Percentiles rank a stretch among this genome's conserved stretches.
Evolutionary conservation across 2,888 invertebrate genomes (phyloP).

Genomic region (Melanophora roralis): DNA sequence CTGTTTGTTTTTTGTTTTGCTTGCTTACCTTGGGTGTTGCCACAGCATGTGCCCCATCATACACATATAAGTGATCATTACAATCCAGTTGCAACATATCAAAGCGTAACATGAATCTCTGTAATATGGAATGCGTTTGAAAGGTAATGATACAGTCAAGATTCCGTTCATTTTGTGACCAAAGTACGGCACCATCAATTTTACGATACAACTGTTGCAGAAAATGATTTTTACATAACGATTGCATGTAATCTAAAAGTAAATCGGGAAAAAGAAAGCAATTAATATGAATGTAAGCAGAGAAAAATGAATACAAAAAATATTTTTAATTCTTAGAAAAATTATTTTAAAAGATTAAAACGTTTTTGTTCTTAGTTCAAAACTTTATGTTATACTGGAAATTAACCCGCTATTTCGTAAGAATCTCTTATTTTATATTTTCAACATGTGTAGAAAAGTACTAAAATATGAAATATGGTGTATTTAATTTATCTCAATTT

Average conservation of each 20-base stretch:
- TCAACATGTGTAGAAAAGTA: too few relatives aligned
- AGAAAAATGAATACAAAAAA: too few relatives aligned
- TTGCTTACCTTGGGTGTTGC: slow-evolving; percentile 88
- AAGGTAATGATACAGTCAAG: slow-evolving; percentile 95
- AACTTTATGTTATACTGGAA: too few relatives aligned
- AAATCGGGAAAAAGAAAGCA: too few relatives aligned
- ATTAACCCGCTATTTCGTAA: too few relatives aligned
- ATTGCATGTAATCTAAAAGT: slow-evolving; percentile 88
- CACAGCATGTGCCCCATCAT: slow-evolving; percentile 94
- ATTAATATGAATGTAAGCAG: too few relatives aligned
- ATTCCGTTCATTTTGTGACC: slow-evolving; percentile 93
- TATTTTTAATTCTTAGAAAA: too few relatives aligned
- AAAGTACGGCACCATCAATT: slow-evolving; percentile 93
- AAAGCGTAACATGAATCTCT: slow-evolving; percentile 95
- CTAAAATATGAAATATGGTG: too few relatives aligned
- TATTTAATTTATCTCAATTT: too few relatives aligned
- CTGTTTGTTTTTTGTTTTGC: neutral
- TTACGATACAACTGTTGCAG: slow-evolving; percentile 92
- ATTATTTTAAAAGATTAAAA: too few relatives aligned
- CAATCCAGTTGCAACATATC: slow-evolving; percentile 94
- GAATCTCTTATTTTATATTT: too few relatives aligned
- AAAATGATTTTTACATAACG: slow-evolving; percentile 92
- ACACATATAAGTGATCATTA: slow-evolving; percentile 94
- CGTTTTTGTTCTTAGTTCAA: too few relatives aligned
- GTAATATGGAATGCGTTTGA: slow-evolving; percentile 95